A percentile compares a stretch with the other conserved stretches of the same genome.
Conservation (phyloP, 2,888 invertebrate species). For the Aleiodes alternator region DNA sequence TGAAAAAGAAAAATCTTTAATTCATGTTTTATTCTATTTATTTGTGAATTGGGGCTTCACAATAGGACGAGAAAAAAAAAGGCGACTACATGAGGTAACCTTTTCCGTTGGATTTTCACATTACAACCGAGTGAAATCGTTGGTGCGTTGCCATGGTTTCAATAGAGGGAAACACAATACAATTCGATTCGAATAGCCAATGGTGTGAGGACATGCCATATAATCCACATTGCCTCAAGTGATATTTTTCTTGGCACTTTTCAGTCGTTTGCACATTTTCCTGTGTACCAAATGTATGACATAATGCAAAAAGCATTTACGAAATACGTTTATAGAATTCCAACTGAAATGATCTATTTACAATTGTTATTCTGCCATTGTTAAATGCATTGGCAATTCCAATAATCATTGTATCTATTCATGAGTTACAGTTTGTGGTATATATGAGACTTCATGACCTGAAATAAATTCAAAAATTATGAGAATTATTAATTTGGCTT, state of each 20-base stretch:
- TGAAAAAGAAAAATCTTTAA: conserved; percentile 7
- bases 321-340: no score
- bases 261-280: conserved; percentile 3
- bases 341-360: no score
- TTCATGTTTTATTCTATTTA: conserved; percentile 1
- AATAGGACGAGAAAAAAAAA: conserved; percentile 13
- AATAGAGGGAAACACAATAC: conserved; percentile 20
- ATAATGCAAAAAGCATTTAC: no score
- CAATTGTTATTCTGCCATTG: no score
- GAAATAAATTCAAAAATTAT: no score
- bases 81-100: conserved; percentile 4
- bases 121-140: conserved; percentile 18
- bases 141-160: conserved; percentile 33
- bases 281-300: no score
- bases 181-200: conserved; percentile 30
- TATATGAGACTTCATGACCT: no score
- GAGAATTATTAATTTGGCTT: no score
- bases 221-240: conserved; percentile 35
- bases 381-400: no score
- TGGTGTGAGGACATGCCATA: conserved; percentile 3
- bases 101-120: conserved; percentile 15
- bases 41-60: conserved; percentile 21
- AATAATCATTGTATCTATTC: no score
- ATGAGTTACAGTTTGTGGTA: no score
- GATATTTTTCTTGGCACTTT: conserved; percentile 37